phyloP scores from a whole-genome alignment of 2,888 invertebrate genomes.

The Hirtodrosophila trivittata region DNA sequence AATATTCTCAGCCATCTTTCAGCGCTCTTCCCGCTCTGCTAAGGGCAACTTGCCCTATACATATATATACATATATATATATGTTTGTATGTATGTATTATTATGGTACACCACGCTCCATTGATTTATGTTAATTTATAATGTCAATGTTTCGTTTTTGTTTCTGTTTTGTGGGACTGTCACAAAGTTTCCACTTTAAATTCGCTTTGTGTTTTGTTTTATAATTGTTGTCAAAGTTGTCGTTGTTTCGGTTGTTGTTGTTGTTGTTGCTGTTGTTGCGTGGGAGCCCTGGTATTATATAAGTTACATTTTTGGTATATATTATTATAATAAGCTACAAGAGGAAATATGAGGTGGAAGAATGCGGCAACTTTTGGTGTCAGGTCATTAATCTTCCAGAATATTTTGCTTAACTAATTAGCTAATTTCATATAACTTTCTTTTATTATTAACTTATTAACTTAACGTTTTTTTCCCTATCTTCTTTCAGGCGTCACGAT shows the following conservation, averaged over 20 bases:
- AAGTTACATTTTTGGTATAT: not conserved
- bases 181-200: constrained; percentile 31
- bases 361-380: constrained; percentile 1
- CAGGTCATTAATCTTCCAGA: constrained; percentile 21
- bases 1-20: not conserved
- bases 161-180: constrained; percentile 38
- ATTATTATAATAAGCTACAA: too few species aligned
- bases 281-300: constrained; percentile 15
- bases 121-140: constrained; percentile 78
- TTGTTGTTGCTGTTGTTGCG: constrained; percentile 7
- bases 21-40: constrained; percentile 46
- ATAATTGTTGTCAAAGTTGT: constrained; percentile 27
- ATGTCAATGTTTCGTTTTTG: constrained; percentile 57
- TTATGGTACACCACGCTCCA: constrained; percentile 71
- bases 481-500: constrained; percentile 90
- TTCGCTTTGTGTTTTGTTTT: constrained; percentile 38
- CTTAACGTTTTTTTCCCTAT: constrained; percentile 26
- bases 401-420: constrained; percentile 26
- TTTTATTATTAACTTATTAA: constrained; percentile 13
- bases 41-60: not conserved
- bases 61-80: not conserved
- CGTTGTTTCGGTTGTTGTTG: constrained; percentile 4
- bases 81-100: constrained; percentile 71
- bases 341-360: constrained; percentile 1
- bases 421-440: constrained; percentile 29